A percentile compares a stretch with the other conserved stretches of the same genome.
Evolutionary conservation across 2,888 invertebrate species (phyloP).

Genomic region (Craniophora ligustri): DNA sequence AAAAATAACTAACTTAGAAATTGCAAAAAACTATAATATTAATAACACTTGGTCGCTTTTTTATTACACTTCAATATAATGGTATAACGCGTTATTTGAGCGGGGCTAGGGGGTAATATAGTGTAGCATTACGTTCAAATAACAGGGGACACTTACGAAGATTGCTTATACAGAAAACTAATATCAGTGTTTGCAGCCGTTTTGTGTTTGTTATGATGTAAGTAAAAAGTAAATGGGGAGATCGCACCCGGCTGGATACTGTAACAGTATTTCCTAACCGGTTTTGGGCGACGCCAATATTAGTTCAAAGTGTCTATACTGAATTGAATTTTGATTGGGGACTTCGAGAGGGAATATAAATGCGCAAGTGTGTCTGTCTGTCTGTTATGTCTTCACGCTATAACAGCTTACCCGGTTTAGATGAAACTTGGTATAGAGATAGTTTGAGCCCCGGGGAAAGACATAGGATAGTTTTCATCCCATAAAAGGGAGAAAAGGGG

Average conservation of each 20-base stretch:
- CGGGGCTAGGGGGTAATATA: conserved; percentile 66
- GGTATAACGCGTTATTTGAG: conserved; percentile 72
- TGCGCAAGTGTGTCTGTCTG: not conserved
- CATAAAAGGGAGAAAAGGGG: no score
- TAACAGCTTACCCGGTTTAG: no score
- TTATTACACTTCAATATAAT: conserved; percentile 82
- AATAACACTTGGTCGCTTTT: conserved; percentile 57
- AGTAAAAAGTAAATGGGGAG: conserved; percentile 45
- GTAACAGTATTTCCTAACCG: conserved; percentile 31
- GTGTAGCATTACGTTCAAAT: conserved; percentile 77
- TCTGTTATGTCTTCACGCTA: no score
- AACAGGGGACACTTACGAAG: conserved; percentile 86
- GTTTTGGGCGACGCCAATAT: conserved; percentile 29
- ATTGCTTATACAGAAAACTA: conserved; percentile 88
- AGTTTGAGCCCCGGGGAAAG: no score
- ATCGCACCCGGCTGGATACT: conserved; percentile 40
- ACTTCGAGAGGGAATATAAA: conserved; percentile 22
- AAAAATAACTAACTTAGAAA: conserved; percentile 3
- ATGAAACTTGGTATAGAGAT: no score
- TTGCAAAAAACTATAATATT: conserved; percentile 50
- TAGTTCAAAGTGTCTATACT: conserved; percentile 25
- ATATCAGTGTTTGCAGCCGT: conserved; percentile 87
- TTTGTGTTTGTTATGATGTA: conserved; percentile 65
- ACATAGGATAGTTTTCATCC: no score
- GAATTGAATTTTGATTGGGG: conserved; percentile 17